Percentiles rank a stretch among this genome's conserved stretches.
phyloP scores from a whole-genome alignment of 2,888 invertebrate species.

The Geotrupes spiniger region DNA sequence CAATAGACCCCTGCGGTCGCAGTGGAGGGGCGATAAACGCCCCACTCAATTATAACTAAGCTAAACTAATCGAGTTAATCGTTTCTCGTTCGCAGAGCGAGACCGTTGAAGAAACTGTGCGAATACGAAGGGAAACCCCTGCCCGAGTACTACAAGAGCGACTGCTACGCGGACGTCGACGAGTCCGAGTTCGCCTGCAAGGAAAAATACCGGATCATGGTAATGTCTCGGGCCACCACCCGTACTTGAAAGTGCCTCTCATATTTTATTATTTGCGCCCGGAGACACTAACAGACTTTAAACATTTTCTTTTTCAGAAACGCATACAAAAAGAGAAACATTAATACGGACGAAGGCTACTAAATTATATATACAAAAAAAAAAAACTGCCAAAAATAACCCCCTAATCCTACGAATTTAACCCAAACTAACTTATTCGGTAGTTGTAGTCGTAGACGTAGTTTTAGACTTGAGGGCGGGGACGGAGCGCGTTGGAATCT shows the following conservation, averaged over 20 bases:
- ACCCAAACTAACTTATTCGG: background rate
- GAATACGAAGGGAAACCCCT: slow-evolving; percentile 69
- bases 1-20: too few relatives aligned
- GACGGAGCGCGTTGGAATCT: too few relatives aligned
- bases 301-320: slow-evolving; percentile 48
- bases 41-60: too few relatives aligned
- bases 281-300: slow-evolving; percentile 15
- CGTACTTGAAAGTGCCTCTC: too few relatives aligned
- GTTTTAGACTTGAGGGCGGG: too few relatives aligned
- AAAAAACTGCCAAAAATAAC: slow-evolving; percentile 8
- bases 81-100: too few relatives aligned
- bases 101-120: slow-evolving; percentile 68
- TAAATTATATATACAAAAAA: slow-evolving; percentile 14
- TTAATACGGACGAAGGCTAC: slow-evolving; percentile 25
- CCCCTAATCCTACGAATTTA: slow-evolving; percentile 1
- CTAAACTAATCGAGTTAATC: too few relatives aligned
- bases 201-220: slow-evolving; percentile 77
- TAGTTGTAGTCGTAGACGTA: too few relatives aligned
- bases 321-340: slow-evolving; percentile 46
- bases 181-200: slow-evolving; percentile 78
- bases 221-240: too few relatives aligned
- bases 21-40: too few relatives aligned
- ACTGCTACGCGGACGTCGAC: slow-evolving; percentile 77
- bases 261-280: background rate
- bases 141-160: slow-evolving; percentile 72